Percentiles rank a stretch among this genome's conserved stretches.
Conservation (phyloP, 2,888 invertebrate genomes). For the Melinaea marsaeus region DNA sequence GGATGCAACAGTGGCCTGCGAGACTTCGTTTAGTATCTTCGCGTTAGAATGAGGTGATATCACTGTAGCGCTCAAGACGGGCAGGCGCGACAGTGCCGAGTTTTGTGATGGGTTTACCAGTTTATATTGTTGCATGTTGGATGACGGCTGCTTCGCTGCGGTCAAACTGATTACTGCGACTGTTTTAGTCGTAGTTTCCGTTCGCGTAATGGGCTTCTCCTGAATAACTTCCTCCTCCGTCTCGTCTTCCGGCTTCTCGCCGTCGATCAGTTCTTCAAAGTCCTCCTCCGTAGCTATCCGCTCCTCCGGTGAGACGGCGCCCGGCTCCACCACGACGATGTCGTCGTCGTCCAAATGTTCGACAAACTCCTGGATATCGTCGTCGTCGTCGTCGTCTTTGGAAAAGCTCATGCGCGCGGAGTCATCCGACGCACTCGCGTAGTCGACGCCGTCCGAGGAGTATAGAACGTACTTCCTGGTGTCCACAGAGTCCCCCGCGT, state of each 20-base stretch:
- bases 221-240: constrained; percentile 51
- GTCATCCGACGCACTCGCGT: constrained; percentile 76
- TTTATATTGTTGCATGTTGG: constrained; percentile 68
- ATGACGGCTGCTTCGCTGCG: constrained; percentile 61
- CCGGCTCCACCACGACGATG: constrained; percentile 80
- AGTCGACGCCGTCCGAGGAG: constrained; percentile 79
- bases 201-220: constrained; percentile 66
- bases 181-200: constrained; percentile 75
- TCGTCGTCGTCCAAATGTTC: constrained; percentile 77
- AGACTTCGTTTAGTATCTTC: constrained; percentile 75
- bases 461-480: constrained; percentile 81
- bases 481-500: constrained; percentile 64
- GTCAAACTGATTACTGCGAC: constrained; percentile 73
- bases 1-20: constrained; percentile 78
- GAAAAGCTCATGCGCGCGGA: constrained; percentile 57
- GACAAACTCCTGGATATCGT: constrained; percentile 57
- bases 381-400: constrained; percentile 59
- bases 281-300: constrained; percentile 82
- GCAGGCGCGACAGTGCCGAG: constrained; percentile 55
- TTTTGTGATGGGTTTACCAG: constrained; percentile 56
- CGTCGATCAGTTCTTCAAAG: constrained; percentile 81
- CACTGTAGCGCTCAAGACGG: constrained; percentile 58
- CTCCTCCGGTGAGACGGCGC: constrained; percentile 79
- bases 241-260: constrained; percentile 78
- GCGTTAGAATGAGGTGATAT: constrained; percentile 65